Conservation (phyloP, 2,113 vertebrate species). For the Platysteira castanea region DNA sequence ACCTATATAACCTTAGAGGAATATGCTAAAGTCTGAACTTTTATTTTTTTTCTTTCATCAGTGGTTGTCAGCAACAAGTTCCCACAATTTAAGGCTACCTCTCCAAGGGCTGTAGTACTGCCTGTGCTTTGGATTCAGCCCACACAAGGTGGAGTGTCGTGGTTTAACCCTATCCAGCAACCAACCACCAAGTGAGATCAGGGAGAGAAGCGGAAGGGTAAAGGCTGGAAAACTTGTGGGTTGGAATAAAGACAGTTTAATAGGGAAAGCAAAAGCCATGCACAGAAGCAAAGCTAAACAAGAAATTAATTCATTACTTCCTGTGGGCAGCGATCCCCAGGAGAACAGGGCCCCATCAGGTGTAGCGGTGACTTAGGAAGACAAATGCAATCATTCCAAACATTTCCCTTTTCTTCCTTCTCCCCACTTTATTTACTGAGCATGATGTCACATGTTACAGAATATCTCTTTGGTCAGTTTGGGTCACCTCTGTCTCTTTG, state of each 20-base stretch:
- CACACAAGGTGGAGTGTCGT: neutral
- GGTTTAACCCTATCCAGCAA: neutral
- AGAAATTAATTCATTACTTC: neutral
- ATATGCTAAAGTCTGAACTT: neutral
- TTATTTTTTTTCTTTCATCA: neutral
- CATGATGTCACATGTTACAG: neutral
- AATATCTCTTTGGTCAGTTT: neutral
- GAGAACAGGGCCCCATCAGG: neutral
- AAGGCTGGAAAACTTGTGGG: neutral
- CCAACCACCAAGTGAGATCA: neutral
- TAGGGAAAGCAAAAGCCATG: neutral
- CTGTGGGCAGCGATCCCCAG: neutral
- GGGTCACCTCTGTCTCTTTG: neutral
- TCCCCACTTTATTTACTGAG: neutral
- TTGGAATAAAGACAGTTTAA: neutral
- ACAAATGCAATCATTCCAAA: neutral
- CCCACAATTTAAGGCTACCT: neutral
- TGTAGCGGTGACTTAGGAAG: accelerated
- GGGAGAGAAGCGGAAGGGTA: neutral
- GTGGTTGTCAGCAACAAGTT: neutral
- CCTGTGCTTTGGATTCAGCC: neutral
- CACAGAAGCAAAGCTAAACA: neutral
- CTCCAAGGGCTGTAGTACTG: neutral
- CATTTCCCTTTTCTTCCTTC: neutral
- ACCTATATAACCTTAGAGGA: neutral